Percentiles rank a stretch among this genome's conserved stretches.
Evolutionary conservation across 2,113 vertebrate species (phyloP).

Genomic region (Symphodus melops): DNA sequence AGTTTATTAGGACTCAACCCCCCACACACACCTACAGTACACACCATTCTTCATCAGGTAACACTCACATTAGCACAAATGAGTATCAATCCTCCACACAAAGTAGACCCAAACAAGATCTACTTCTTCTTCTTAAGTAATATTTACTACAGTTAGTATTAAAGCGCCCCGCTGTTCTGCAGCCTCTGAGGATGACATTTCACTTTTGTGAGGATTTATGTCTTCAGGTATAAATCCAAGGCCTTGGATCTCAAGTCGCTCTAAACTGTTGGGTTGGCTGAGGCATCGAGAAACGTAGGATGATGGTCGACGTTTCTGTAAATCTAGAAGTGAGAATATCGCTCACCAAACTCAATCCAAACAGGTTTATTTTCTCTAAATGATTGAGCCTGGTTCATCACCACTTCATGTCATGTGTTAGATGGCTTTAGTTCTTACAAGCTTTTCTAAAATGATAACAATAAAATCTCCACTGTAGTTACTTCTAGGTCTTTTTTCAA

Average conservation of each 20-base stretch:
- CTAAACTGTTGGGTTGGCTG: background rate
- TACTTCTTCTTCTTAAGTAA: background rate
- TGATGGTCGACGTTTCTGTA: background rate
- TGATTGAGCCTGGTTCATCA: background rate
- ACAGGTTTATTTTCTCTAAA: constrained; percentile 3
- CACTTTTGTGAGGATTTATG: no score
- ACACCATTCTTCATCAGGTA: background rate
- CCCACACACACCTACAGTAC: no score
- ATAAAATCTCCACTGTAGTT: no score
- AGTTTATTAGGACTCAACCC: no score
- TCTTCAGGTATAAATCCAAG: no score
- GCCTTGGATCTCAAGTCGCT: background rate
- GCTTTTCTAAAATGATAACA: background rate
- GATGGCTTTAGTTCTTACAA: background rate
- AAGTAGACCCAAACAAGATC: background rate
- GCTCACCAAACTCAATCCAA: background rate
- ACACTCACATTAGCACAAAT: no score
- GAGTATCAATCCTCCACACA: background rate
- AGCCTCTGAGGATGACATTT: no score
- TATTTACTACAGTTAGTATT: background rate
- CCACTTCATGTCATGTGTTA: background rate
- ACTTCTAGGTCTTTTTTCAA: background rate
- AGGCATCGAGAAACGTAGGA: background rate
- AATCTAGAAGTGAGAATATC: background rate
- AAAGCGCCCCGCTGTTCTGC: background rate